A percentile compares a stretch with the other conserved stretches of the same genome.
phyloP scores from a whole-genome alignment of 2,113 vertebrate species.

The Percopsis transmontana region DNA sequence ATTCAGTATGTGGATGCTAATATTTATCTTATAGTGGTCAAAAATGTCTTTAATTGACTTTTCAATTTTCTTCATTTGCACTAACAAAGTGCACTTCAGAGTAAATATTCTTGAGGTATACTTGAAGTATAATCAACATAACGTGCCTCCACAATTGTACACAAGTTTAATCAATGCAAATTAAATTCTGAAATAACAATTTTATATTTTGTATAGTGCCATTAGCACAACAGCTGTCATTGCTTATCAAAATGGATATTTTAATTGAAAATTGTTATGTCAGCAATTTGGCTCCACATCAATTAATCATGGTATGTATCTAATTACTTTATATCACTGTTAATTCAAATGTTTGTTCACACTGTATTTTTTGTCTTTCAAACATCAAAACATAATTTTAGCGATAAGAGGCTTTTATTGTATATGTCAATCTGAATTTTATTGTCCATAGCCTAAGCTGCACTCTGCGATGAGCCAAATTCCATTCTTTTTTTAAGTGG shows the following conservation, averaged over 20 bases:
- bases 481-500: slow-evolving; percentile 85
- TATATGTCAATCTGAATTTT: slow-evolving; percentile 55
- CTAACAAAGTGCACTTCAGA: slow-evolving; percentile 72
- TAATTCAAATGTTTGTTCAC: no score
- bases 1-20: not conserved
- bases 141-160: slow-evolving; percentile 54
- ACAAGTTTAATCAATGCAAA: slow-evolving; percentile 78
- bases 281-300: not conserved
- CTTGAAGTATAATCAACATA: slow-evolving; percentile 67
- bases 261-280: slow-evolving; percentile 1
- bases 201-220: slow-evolving; percentile 54
- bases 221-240: slow-evolving; percentile 39
- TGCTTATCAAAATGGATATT: slow-evolving; percentile 28
- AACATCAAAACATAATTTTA: no score
- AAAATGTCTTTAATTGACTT: slow-evolving; percentile 36
- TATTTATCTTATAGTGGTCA: not conserved
- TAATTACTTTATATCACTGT: no score
- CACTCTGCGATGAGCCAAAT: slow-evolving; percentile 68
- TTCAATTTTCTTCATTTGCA: slow-evolving; percentile 63
- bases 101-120: slow-evolving; percentile 61
- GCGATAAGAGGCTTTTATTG: not conserved
- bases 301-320: not conserved
- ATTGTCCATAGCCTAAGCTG: slow-evolving; percentile 74
- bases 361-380: no score
- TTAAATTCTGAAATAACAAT: slow-evolving; percentile 57